A percentile compares a stretch with the other conserved stretches of the same genome.
Evolutionary conservation across 2,113 vertebrate species (phyloP).

Genomic region (Acrocephalus kingi): DNA sequence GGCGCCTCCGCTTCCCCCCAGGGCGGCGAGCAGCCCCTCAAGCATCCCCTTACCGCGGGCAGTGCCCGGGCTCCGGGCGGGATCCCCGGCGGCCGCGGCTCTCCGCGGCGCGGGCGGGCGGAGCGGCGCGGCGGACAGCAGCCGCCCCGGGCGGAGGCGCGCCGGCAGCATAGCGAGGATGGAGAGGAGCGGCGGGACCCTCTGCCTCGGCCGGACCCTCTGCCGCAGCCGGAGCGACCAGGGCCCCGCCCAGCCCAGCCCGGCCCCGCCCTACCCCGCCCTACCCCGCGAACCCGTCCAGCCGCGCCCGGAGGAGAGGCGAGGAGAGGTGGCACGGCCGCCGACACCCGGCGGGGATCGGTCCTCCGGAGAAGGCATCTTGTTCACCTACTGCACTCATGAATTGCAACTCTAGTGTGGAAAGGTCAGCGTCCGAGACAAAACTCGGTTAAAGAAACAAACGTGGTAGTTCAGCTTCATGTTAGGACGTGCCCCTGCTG

Average conservation of each 20-base stretch:
- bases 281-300: not conserved
- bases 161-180: not conserved
- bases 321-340: too few relatives aligned
- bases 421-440: rapidly evolving
- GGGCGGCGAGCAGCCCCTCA: not conserved
- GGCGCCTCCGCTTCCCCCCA: not conserved
- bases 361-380: rapidly evolving
- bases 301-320: not conserved
- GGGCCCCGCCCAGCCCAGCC: not conserved
- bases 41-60: not conserved
- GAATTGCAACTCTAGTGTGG: rapidly evolving
- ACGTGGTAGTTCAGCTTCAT: not conserved
- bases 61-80: not conserved
- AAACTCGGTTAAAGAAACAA: not conserved
- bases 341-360: too few relatives aligned
- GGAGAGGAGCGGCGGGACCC: not conserved
- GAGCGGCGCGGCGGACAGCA: not conserved
- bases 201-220: not conserved
- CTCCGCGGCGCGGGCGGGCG: not conserved
- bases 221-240: not conserved
- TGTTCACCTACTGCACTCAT: rapidly evolving
- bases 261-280: not conserved
- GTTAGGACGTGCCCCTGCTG: not conserved
- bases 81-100: not conserved
- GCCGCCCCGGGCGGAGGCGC: not conserved